phyloP scores from a whole-genome alignment of 2,113 vertebrate species.

The Meleagris gallopavo region DNA sequence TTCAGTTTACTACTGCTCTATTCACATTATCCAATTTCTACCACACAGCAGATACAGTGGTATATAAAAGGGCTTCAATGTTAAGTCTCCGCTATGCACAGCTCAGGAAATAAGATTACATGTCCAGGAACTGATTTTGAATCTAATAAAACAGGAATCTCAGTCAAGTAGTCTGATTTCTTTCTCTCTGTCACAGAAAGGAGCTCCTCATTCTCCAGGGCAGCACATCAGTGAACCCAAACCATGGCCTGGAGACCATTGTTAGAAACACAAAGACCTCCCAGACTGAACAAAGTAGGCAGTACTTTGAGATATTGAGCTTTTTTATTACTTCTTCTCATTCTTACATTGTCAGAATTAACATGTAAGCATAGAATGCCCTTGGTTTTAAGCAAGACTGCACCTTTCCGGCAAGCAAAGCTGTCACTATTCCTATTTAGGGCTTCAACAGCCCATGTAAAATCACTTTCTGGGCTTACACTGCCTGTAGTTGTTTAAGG shows the following conservation, averaged over 20 bases:
- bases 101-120: neutral
- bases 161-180: neutral
- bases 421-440: neutral
- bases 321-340: neutral
- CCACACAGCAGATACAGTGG: neutral
- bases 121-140: neutral
- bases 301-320: conserved; percentile 21
- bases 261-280: conserved; percentile 16
- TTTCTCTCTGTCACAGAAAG: conserved; percentile 18
- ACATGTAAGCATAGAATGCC: neutral
- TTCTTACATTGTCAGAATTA: neutral
- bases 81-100: neutral
- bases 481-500: conserved; percentile 11
- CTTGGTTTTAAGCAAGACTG: neutral
- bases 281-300: conserved; percentile 12
- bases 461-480: conserved; percentile 2
- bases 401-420: neutral
- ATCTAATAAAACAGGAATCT: neutral
- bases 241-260: conserved; percentile 14
- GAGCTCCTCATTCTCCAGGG: neutral
- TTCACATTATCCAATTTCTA: neutral
- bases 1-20: neutral
- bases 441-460: neutral
- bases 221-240: conserved; percentile 26
- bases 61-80: neutral